Base-by-base conservation (phyloP, 2,888 invertebrate species). In the Ophraella communa region DNA sequence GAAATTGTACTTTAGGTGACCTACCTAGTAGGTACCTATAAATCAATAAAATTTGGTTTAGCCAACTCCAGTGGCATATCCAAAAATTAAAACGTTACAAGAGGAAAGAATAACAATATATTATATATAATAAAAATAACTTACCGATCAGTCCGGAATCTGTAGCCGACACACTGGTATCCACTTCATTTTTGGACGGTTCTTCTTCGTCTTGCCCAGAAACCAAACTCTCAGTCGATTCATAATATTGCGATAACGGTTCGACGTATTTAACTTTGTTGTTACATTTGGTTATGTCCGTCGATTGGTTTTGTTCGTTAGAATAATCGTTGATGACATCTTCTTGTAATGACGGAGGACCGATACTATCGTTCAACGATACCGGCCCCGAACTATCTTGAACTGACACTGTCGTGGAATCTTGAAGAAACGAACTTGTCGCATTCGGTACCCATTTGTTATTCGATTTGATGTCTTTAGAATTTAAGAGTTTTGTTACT, bases 401-500 rank as follows among this genome's bases (percentile, higher is more conserved):
- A 62, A 80, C 69, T 54, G 87, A 86, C 47, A 85, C 87, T 64
- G 88, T 87, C 24, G 84, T 82, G 62, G 81, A 79, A 66, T 81
- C 81, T 69, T 81, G 80, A 57, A 80, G 69, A 27, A 77, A 64
- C 4, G 80, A 78, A 65, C 75, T 75, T 57, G 86, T 85, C 30
- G 85, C 86, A 72, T 77, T 77, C 10, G 78, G 77, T 45, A 75
- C 75, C 78, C 78, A 79, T 62, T 72, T 75, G 62, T 67, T 85
- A 21, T 21, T 53, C 84, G 71, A 64, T 70, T 73, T 76, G 33
- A 70, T 70, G 39, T 79, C 78, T 80, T 85, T 85, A 72, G 90
- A 89, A 71, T 91, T 90, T 76, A 95, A 81, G 80, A 95, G 87
- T 78, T 91, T 88, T 73, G 91, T 91, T 72, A 94, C 93, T 85